phyloP scores from a whole-genome alignment of 2,797 vertebrate species.

The Periparus ater region DNA sequence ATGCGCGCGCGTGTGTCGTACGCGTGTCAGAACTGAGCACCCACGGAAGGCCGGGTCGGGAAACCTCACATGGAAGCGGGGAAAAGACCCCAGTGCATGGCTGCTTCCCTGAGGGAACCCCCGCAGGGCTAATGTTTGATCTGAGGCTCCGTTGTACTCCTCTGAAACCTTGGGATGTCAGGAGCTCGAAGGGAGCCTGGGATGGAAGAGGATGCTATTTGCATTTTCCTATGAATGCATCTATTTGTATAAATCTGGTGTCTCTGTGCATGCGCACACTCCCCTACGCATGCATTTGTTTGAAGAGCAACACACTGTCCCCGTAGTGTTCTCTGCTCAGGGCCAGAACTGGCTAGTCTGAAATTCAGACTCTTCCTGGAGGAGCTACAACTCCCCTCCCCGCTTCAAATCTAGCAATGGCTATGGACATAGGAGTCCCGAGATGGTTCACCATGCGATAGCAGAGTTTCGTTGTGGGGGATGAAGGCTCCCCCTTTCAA shows the following conservation, averaged over 20 bases:
- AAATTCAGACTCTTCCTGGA: slow-evolving; percentile 44
- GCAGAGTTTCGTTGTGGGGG: slow-evolving; percentile 34
- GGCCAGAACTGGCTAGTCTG: slow-evolving; percentile 42
- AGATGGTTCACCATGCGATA: neutral
- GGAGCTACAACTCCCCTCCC: neutral
- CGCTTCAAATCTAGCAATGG: neutral
- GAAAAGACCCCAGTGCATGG: slow-evolving; percentile 44
- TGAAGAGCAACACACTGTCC: slow-evolving; percentile 38
- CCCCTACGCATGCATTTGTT: slow-evolving; percentile 21
- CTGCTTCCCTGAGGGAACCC: slow-evolving; percentile 69
- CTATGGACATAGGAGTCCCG: neutral
- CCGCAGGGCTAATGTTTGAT: slow-evolving; percentile 72
- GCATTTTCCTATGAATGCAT: slow-evolving; percentile 66
- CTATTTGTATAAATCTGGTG: slow-evolving; percentile 64
- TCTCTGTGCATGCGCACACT: slow-evolving; percentile 47
- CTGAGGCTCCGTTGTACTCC: slow-evolving; percentile 63
- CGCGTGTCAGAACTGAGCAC: slow-evolving; percentile 47
- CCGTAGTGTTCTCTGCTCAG: neutral
- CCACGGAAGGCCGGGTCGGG: slow-evolving; percentile 50
- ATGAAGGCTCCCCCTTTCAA: slow-evolving; percentile 52
- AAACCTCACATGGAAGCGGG: slow-evolving; percentile 47
- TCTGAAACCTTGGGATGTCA: slow-evolving; percentile 71
- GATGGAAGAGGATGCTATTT: slow-evolving; percentile 58
- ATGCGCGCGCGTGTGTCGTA: neutral
- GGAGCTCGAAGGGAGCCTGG: slow-evolving; percentile 52